Evolutionary conservation across 2,888 invertebrate genomes (phyloP).

Genomic region (Allacma fusca): DNA sequence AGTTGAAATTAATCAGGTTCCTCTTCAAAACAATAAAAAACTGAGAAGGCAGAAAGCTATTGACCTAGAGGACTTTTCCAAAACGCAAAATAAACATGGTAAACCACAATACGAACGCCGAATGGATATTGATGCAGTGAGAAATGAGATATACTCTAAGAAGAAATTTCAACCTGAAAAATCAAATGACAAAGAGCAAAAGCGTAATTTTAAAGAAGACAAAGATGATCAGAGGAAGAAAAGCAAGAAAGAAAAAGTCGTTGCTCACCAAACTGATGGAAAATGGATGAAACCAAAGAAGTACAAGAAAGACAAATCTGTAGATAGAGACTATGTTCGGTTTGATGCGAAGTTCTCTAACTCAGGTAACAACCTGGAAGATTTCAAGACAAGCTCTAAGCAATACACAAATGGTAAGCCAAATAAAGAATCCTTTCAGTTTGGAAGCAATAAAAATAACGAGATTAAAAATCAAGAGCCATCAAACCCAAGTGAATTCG

Average conservation of each 20-base stretch:
- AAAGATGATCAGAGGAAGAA: slow-evolving; percentile 20
- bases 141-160: neutral
- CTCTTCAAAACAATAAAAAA: too few relatives aligned
- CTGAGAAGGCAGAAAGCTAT: neutral
- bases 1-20: too few relatives aligned
- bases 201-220: too few relatives aligned
- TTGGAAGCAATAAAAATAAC: neutral
- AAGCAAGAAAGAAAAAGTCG: slow-evolving; percentile 4
- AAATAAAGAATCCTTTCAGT: neutral
- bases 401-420: too few relatives aligned
- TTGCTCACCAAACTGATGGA: neutral
- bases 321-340: neutral
- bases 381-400: neutral
- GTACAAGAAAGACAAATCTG: neutral
- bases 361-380: slow-evolving; percentile 4
- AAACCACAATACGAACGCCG: neutral
- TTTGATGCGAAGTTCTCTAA: neutral
- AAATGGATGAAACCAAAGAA: slow-evolving; percentile 6
- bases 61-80: neutral
- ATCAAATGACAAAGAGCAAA: too few relatives aligned
- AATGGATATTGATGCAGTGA: neutral
- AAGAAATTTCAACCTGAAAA: too few relatives aligned
- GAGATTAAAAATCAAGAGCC: neutral
- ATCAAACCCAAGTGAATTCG: neutral
- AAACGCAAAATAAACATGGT: too few relatives aligned